Base-by-base conservation (phyloP, 2,888 invertebrate genomes). In the Omphaloscelis lunosa region DNA sequence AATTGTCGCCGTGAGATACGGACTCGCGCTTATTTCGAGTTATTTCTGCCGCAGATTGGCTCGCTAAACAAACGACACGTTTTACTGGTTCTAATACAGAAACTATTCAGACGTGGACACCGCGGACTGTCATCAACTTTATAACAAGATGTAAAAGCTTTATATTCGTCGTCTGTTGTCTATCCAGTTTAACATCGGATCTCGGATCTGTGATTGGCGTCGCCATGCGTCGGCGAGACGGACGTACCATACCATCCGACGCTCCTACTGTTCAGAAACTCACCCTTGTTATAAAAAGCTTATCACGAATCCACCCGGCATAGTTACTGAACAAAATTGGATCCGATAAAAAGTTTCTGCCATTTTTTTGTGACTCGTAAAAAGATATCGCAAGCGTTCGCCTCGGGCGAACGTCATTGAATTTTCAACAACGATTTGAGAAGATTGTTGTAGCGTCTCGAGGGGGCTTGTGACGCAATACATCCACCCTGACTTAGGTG, bases 281-380 rank as follows among this genome's bases (percentile, higher is more conserved):
- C 90, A 89, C 92, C 92, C 93, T 93, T 89, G 93, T 92, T 93
- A 92, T 93, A 93, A 93, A 93, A 93, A 93, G 92, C 93, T 94
- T 94, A 94, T 94, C 94, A 92, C 86, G 89, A 90, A 92, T 91
- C 93, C 93, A 91, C 92, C 92, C 92, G 90, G 90, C 90, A 93
- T 93, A 93, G 93, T 93, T 93, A 92, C 93, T 92, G 92, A 92
- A 92, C 93, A 92, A 93, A 94, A 94, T 94, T 93, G 94, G 93
- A 93, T 93, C 91, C 90, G 93, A 93, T 93, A 93, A 93, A 93
- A 93, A 92, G 90, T 92, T 92, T 92, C 86, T 89, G 89, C 90
- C 90, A 92, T 92, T 93, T 94, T 93, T 92, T 94, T 92, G 91
- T 89, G 90, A 92, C 91, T 93, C 92, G 91, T 92, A 93, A 93